Conservation (phyloP, 2,113 vertebrate species). For the Campylomormyrus numenius region DNA sequence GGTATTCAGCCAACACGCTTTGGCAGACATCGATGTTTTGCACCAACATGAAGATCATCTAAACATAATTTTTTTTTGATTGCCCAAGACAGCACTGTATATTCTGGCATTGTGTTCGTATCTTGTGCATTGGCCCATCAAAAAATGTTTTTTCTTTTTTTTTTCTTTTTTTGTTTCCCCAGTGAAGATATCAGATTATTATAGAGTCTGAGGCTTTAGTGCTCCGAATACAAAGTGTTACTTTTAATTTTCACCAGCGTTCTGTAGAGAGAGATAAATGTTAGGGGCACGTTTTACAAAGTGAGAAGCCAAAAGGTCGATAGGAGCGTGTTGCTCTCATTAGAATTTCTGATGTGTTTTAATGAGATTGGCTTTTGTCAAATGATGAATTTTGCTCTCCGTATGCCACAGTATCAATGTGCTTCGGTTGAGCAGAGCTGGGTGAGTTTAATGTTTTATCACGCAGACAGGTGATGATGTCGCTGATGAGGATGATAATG, state of each 20-base stretch:
- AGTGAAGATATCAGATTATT: background rate
- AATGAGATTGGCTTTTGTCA: background rate
- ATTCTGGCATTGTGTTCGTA: background rate
- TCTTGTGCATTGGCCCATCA: background rate
- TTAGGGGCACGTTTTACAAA: background rate
- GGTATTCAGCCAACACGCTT: background rate
- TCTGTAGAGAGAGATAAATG: background rate
- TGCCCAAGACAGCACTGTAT: background rate
- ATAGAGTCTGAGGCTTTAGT: background rate
- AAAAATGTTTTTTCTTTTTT: background rate
- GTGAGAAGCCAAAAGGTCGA: background rate
- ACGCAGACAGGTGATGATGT: background rate
- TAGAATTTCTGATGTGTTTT: background rate
- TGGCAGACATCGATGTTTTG: background rate
- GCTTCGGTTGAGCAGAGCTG: background rate
- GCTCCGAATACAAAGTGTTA: background rate
- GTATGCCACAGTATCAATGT: background rate
- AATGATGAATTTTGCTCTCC: background rate
- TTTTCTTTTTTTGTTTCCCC: background rate
- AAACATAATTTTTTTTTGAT: background rate
- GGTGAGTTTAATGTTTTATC: background rate
- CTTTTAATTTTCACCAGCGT: background rate
- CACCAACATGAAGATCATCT: background rate
- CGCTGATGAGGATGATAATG: background rate
- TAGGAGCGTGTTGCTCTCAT: background rate